Percentiles rank a stretch among this genome's conserved stretches.
Conservation (phyloP, 2,888 invertebrate genomes). For the Caenorhabditis angaria region DNA sequence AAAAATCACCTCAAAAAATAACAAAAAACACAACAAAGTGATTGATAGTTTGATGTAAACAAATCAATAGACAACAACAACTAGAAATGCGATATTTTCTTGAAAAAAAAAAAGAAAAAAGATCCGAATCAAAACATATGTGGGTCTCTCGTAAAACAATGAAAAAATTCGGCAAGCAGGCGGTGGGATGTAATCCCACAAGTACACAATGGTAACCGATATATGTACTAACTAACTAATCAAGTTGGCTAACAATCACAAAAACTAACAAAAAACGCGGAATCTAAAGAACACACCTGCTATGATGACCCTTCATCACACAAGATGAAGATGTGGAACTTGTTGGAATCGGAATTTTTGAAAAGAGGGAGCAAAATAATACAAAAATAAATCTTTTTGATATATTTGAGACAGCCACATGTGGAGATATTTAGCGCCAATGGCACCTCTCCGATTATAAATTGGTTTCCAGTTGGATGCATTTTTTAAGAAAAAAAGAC, state of each 20-base stretch:
- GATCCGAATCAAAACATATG: neutral
- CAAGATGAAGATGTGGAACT: neutral
- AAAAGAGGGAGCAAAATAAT: neutral
- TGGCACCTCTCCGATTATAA: constrained; percentile 27
- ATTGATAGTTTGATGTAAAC: constrained; percentile 1
- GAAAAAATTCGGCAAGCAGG: neutral
- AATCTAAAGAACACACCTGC: neutral
- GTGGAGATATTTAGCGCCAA: constrained; percentile 43
- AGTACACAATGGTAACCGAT: constrained; percentile 1
- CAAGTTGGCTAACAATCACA: neutral
- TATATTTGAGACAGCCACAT: constrained; percentile 28
- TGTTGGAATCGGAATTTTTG: constrained; percentile 6
- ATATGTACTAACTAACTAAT: neutral
- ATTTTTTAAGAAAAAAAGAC: constrained; percentile 5
- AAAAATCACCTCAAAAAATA: neutral
- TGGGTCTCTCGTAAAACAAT: neutral
- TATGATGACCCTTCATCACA: neutral
- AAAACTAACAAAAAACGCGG: neutral
- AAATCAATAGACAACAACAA: constrained; percentile 2
- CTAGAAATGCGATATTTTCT: neutral
- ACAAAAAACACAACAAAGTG: constrained; percentile 1
- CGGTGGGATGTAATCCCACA: neutral
- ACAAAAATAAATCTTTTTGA: neutral
- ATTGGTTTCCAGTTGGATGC: constrained; percentile 41
- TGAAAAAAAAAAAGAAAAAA: neutral